Base-by-base conservation (phyloP, 2,888 invertebrate species). In the Apodemia duryi region DNA sequence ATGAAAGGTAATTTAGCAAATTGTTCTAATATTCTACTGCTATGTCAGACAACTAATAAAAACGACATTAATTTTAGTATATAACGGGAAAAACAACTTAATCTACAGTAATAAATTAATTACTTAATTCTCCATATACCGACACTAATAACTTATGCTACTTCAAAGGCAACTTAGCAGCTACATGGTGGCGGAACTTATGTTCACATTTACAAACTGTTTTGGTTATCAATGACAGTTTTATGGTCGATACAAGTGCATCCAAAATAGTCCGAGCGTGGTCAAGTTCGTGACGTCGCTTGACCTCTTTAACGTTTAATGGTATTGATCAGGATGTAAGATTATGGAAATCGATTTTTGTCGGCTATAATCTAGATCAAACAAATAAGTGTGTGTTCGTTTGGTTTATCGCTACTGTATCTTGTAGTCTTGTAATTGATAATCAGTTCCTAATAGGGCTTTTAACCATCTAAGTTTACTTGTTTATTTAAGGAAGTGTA, bases 221-320 rank as follows among this genome's bases (percentile, higher is more conserved):
- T 85, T 79, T 82, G 84, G 82, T 82, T 85, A 86, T 85, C 86
- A 82, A 78, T 75, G 79, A 81, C 82, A 79, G 79, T 76, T 78
- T 79, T 80, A 78, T 77, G 79, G 65, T 76, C 78, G 76, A 72
- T 71, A 76, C 73, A 71, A 79, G 79, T 75, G 77, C 78, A 81
- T 82, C 83, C 79, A 83, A 85, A 82, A 82, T 74, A 78, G 85
- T 79, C 72, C 73, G 73, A 73, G 61, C 71, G 73, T 79, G 84
- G 83, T 80, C 83, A 78, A 77, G 78, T 69, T 86, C 86, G 86
- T 87, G 86, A 86, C 81, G 78, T 70, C 72, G 71, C 67, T 72
- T 75, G 78, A 77, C 80, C 81, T 73, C 73, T 46, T 69, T 66
- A 28, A 65, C 66, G 69, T 66, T 64, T 64, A 61, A 43, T 62